Percentiles rank a stretch among this genome's conserved stretches.
Evolutionary conservation across 2,113 vertebrate genomes (phyloP).

Genomic region (Cyrtonyx montezumae): DNA sequence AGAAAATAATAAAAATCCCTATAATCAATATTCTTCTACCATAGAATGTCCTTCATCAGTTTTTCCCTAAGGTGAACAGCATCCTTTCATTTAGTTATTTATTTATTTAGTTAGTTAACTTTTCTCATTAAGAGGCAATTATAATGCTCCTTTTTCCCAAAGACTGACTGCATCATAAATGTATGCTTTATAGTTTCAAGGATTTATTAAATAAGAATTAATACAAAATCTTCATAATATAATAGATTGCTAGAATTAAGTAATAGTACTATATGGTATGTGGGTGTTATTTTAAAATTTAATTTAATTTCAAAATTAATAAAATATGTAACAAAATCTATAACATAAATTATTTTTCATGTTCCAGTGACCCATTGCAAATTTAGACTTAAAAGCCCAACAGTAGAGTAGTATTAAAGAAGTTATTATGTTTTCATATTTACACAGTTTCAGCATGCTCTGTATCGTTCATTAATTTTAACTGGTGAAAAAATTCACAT

Average conservation of each 20-base stretch:
- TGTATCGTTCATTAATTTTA: neutral
- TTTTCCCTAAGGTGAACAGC: neutral
- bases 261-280: neutral
- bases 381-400: constrained; percentile 15
- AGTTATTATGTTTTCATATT: constrained; percentile 5
- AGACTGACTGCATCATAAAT: neutral
- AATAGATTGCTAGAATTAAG: neutral
- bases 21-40: neutral
- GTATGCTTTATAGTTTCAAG: neutral
- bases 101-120: neutral
- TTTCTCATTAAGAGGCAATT: neutral
- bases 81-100: neutral
- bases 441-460: neutral
- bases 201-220: neutral
- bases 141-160: neutral
- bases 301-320: neutral
- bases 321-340: neutral
- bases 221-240: neutral
- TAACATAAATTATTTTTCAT: constrained; percentile 25
- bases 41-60: neutral
- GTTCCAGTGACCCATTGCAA: constrained; percentile 15
- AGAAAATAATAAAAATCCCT: neutral
- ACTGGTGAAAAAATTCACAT: neutral
- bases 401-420: neutral
- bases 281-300: too few species aligned